These are phyloP conservation scores for Caenorhabditis japonica DNA, from an alignment of 2,888 invertebrate genomes.

Conservation along the genomic window DNA sequence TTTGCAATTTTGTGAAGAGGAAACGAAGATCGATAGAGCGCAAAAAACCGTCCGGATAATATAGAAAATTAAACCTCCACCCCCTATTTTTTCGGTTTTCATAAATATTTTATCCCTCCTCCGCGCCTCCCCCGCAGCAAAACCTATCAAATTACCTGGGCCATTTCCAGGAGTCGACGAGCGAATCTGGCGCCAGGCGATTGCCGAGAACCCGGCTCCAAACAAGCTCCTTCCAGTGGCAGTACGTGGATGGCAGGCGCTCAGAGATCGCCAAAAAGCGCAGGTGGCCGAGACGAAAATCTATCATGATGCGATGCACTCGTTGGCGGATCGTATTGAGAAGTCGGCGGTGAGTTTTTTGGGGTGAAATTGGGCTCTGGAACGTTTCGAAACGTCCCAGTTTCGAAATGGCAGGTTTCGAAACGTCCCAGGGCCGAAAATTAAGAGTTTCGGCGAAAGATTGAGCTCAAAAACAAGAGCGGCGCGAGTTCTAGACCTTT, in stretches of 20 bases:
- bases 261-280: slow-evolving; percentile 81
- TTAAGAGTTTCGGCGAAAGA: neutral
- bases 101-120: no score
- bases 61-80: no score
- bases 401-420: neutral
- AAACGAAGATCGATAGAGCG: no score
- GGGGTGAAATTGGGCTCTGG: neutral
- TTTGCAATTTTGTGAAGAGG: no score
- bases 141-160: no score
- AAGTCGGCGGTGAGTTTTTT: slow-evolving; percentile 11
- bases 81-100: no score
- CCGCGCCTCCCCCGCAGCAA: no score
- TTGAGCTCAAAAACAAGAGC: neutral
- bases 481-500: neutral
- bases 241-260: slow-evolving; percentile 87
- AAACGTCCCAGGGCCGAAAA: neutral
- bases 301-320: slow-evolving; percentile 24
- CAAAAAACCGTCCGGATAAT: no score
- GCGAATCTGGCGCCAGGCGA: slow-evolving; percentile 94
- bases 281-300: slow-evolving; percentile 59
- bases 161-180: slow-evolving; percentile 79
- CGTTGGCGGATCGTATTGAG: slow-evolving; percentile 29
- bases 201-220: slow-evolving; percentile 93
- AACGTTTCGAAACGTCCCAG: neutral
- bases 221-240: slow-evolving; percentile 91